These are phyloP conservation scores for Chrosomus eos DNA, from an alignment of 2,797 vertebrate species.

Conservation along the genomic window DNA sequence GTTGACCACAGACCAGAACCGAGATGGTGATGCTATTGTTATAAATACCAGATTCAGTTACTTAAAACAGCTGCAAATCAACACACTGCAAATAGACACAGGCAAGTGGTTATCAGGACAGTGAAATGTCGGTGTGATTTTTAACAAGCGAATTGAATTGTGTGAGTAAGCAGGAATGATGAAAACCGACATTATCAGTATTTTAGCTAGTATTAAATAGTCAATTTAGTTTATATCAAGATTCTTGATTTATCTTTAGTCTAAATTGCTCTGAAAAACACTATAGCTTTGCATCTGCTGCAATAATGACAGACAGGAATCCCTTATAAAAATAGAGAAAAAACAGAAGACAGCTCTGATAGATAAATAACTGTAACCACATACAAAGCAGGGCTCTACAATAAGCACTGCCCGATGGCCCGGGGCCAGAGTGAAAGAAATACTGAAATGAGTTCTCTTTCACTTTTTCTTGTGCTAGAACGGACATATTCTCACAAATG, in stretches of 20 bases:
- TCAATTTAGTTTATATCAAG: neutral
- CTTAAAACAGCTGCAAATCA: constrained; percentile 6
- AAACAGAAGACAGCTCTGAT: neutral
- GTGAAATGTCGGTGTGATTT: constrained; percentile 12
- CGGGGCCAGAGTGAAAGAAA: neutral
- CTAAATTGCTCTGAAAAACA: constrained; percentile 13
- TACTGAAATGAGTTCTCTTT: neutral
- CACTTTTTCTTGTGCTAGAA: neutral
- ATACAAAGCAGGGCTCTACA: neutral
- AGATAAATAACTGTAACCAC: neutral
- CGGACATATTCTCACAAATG: neutral
- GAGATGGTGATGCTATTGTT: neutral
- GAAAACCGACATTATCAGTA: neutral
- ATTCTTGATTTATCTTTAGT: constrained; percentile 12
- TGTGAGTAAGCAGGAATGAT: constrained; percentile 7
- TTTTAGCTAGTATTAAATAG: constrained; percentile 4
- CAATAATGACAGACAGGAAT: constrained; percentile 18
- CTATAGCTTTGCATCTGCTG: neutral
- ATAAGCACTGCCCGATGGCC: neutral
- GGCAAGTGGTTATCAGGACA: neutral
- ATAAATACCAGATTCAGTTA: constrained; percentile 7
- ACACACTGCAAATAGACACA: constrained; percentile 12
- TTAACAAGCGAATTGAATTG: neutral
- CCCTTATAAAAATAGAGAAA: neutral
- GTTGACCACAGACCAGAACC: neutral